Percentiles rank a stretch among this genome's conserved stretches.
Conservation (phyloP, 92 coral and sea anemone genomes). For the Bergia sp. region DNA sequence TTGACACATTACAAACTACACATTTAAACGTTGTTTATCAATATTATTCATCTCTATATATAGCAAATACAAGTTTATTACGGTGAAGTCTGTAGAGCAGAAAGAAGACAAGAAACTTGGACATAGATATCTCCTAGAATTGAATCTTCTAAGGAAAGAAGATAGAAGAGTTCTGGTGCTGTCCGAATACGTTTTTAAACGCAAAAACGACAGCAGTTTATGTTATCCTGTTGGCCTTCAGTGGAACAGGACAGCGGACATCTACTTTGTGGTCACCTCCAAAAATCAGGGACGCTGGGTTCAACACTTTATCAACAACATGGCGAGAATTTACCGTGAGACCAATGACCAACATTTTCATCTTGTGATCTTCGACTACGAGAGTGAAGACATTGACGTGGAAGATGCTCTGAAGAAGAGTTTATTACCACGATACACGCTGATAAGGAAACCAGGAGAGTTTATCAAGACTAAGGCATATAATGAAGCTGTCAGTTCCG, state of each 20-base stretch:
- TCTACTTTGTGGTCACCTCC: slow-evolving; percentile 32
- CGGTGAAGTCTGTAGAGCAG: slow-evolving; percentile 15
- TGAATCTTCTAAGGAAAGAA: slow-evolving; percentile 22
- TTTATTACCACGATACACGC: slow-evolving; percentile 55
- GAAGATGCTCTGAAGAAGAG: slow-evolving; percentile 39
- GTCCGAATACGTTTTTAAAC: slow-evolving; percentile 23
- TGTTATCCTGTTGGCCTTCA: slow-evolving; percentile 35
- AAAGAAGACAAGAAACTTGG: slow-evolving; percentile 34
- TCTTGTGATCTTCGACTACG: slow-evolving; percentile 36
- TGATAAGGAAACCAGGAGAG: slow-evolving; percentile 56
- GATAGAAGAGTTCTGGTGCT: background rate
- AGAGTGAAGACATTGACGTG: slow-evolving; percentile 18
- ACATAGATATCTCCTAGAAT: slow-evolving; percentile 26
- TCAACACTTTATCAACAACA: slow-evolving; percentile 33
- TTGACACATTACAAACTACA: too few species aligned
- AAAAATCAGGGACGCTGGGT: slow-evolving; percentile 38
- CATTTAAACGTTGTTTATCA: background rate
- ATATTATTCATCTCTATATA: background rate
- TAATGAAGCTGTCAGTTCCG: slow-evolving; percentile 60
- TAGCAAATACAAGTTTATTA: slow-evolving; percentile 21
- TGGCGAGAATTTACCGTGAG: slow-evolving; percentile 27
- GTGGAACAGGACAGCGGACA: slow-evolving; percentile 43
- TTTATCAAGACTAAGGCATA: slow-evolving; percentile 66
- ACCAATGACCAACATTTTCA: slow-evolving; percentile 29
- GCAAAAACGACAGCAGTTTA: slow-evolving; percentile 25